phyloP scores from a whole-genome alignment of 2,888 invertebrate genomes.

The Odontothrips loti region DNA sequence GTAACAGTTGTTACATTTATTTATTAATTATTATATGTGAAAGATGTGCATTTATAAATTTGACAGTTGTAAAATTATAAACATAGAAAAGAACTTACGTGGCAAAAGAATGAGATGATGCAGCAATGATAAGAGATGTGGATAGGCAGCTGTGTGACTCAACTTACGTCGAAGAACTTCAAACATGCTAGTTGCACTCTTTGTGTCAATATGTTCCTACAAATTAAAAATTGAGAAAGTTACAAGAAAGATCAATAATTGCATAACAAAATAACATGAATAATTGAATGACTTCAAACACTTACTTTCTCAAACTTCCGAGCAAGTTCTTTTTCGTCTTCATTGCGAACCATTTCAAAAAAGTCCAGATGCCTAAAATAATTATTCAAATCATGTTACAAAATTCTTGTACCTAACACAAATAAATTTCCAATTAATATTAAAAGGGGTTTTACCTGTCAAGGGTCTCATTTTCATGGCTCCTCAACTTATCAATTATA shows the following conservation, averaged over 20 bases:
- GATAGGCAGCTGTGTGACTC: conserved; percentile 87
- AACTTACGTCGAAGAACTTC: conserved; percentile 82
- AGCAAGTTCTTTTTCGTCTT: conserved; percentile 92
- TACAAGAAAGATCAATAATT: neutral
- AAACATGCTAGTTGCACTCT: conserved; percentile 90
- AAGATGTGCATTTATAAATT: neutral
- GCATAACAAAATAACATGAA: neutral
- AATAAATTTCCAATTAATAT: neutral
- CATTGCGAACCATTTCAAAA: conserved; percentile 96
- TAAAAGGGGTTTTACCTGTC: conserved; percentile 55
- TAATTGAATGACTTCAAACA: conserved; percentile 13
- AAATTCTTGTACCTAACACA: neutral
- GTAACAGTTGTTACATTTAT: conserved; percentile 39
- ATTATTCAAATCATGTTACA: conserved; percentile 27
- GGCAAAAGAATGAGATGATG: conserved; percentile 49
- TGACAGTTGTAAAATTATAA: no score
- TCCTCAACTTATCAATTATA: conserved; percentile 85
- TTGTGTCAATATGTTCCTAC: conserved; percentile 84
- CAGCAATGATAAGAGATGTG: conserved; percentile 84
- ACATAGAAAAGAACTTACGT: conserved; percentile 35
- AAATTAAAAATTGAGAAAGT: conserved; percentile 29
- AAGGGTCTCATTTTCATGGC: conserved; percentile 89
- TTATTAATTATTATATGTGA: neutral
- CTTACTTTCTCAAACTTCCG: conserved; percentile 74
- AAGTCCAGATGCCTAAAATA: conserved; percentile 83